Base-by-base conservation (phyloP, 1,140 invertebrate species). In the Drosophila aff. region DNA sequence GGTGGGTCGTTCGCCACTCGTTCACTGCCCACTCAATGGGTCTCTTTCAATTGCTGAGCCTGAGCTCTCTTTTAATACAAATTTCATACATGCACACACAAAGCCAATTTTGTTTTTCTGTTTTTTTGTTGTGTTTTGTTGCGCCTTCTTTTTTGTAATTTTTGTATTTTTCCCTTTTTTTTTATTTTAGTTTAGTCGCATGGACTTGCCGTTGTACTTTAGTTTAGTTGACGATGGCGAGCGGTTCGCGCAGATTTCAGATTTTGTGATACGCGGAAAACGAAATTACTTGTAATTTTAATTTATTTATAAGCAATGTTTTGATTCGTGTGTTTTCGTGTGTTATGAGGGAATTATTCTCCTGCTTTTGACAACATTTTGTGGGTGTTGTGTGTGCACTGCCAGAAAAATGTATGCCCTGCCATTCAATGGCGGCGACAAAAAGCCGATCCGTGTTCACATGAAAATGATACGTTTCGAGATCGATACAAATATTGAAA, bases 21-120 rank as follows among this genome's bases (percentile, higher is more conserved):
- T 41, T 59, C 49, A 40, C 28, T 79, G 66, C 76, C 75, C 57
- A 72, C 76, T 79, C 76, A 79, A 79, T 78, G 76, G 75, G 75
- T 50, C 75, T 79, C 75, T 79, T 79, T 79, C 76, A 79, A 72
- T 79, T 80, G 69, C 62, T 67, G 76, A 61, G 71, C 68, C 62
- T 67, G 76, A 61, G 71, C 68, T 57, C 71, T 73, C 76, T 61
- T 63, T 89, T 89, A 89, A 89, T 90, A 84, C 87, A 66, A 87
- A 90, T 90, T 89, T 89, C 78, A 89, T 89, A 90, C 78, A 79
- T 79, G 81, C 81, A 89, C 74, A 89, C 74, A 87, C 84, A 84
- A 84, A 89, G 83, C 86, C 67, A 73, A 84, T 83, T 82, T 80
- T 72, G 33, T 57, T 57, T 55, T 57, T 10, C 36, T 57, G 79